These are phyloP conservation scores for Melanotaenia nigrans DNA, from an alignment of 2,797 vertebrate species.

Conservation along the genomic window DNA sequence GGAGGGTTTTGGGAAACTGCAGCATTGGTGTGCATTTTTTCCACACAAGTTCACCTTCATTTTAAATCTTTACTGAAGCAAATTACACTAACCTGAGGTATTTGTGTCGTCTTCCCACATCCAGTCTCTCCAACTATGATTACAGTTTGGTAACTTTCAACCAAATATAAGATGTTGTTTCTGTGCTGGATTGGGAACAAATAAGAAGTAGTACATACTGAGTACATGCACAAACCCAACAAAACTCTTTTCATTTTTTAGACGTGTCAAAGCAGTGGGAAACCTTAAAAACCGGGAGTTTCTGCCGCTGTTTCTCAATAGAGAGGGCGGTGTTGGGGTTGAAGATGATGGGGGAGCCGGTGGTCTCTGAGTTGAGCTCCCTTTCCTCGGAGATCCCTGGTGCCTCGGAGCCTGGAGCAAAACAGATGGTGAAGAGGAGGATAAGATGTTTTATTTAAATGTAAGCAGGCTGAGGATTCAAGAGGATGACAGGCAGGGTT, in stretches of 20 bases:
- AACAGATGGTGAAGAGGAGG: slow-evolving; percentile 42
- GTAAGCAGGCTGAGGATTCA: slow-evolving; percentile 7
- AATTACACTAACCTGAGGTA: slow-evolving; percentile 88
- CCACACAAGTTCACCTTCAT: background rate
- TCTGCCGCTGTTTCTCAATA: slow-evolving; percentile 97
- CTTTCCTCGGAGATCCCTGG: slow-evolving; percentile 93
- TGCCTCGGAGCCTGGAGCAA: slow-evolving; percentile 88
- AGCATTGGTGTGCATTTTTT: background rate
- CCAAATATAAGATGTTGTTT: slow-evolving; percentile 96
- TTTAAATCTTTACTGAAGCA: background rate
- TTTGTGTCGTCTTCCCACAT: slow-evolving; percentile 97
- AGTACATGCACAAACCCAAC: background rate
- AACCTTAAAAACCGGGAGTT: slow-evolving; percentile 97
- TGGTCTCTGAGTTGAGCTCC: slow-evolving; percentile 89
- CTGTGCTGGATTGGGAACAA: slow-evolving; percentile 87
- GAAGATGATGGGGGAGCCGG: slow-evolving; percentile 86
- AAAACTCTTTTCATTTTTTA: background rate
- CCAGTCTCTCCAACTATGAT: slow-evolving; percentile 98
- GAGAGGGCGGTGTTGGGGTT: slow-evolving; percentile 94
- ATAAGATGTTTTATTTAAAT: slow-evolving; percentile 40
- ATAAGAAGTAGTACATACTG: background rate
- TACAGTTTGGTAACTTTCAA: slow-evolving; percentile 96
- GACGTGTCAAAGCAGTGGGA: background rate
- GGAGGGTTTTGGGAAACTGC: slow-evolving; percentile 44
- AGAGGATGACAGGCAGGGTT: slow-evolving; percentile 7